Conservation (phyloP, 2,888 invertebrate genomes). For the Diploptera punctata region DNA sequence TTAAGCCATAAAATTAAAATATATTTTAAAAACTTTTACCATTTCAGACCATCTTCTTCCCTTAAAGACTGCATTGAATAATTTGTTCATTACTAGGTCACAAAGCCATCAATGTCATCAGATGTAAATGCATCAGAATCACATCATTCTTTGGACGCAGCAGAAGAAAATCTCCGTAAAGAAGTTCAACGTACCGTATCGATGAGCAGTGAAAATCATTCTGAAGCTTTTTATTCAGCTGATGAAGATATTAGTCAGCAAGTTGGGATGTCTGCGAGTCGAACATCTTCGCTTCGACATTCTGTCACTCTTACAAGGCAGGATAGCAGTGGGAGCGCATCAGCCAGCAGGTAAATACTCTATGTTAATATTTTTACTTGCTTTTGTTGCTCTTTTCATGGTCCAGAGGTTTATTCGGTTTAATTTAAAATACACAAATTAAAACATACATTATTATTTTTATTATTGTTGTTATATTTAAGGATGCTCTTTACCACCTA, state of each 20-base stretch:
- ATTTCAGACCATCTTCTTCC: too few species aligned
- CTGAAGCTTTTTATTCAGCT: slow-evolving; percentile 92
- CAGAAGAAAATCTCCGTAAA: slow-evolving; percentile 39
- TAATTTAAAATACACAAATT: too few species aligned
- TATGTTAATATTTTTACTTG: too few species aligned
- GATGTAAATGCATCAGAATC: slow-evolving; percentile 68
- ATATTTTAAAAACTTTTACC: too few species aligned
- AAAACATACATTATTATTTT: too few species aligned
- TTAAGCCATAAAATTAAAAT: too few species aligned
- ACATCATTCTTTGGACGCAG: slow-evolving; percentile 57
- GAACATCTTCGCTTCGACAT: slow-evolving; percentile 48
- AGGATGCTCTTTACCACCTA: too few species aligned
- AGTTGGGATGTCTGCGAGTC: slow-evolving; percentile 43
- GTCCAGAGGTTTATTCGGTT: too few species aligned
- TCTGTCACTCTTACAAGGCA: slow-evolving; percentile 41
- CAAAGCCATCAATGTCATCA: slow-evolving; percentile 6
- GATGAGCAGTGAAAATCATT: slow-evolving; percentile 88
- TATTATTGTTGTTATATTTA: too few species aligned
- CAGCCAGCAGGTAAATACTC: slow-evolving; percentile 5
- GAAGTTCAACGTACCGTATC: slow-evolving; percentile 82
- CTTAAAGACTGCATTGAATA: too few species aligned
- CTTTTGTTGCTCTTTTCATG: too few species aligned
- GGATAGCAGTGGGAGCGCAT: slow-evolving; percentile 15
- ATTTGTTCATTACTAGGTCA: not conserved
- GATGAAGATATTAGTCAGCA: slow-evolving; percentile 71